These are phyloP conservation scores for Leptobrachium ailaonicum DNA, from an alignment of 2,113 vertebrate genomes.

Conservation along the genomic window DNA sequence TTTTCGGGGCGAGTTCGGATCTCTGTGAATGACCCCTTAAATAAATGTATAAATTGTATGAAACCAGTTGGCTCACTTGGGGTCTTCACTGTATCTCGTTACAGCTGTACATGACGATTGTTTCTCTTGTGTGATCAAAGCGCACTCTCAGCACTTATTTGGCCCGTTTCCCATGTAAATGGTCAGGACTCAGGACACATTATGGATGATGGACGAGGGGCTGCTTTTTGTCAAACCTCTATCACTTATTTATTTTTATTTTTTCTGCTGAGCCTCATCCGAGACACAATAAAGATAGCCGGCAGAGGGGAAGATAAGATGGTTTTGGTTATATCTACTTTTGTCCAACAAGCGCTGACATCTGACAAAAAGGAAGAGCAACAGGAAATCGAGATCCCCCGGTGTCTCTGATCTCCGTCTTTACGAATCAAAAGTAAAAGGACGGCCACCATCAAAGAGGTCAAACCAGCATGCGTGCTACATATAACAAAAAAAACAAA, in stretches of 20 bases:
- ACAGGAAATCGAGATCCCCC: constrained; percentile 41
- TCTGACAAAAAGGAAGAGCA: constrained; percentile 32
- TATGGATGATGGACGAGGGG: not conserved
- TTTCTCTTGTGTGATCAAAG: too few relatives aligned
- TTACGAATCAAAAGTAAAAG: constrained; percentile 7
- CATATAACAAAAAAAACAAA: too few relatives aligned
- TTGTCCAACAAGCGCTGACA: constrained; percentile 29
- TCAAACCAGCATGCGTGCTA: not conserved
- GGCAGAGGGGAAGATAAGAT: constrained; percentile 17
- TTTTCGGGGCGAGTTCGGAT: too few relatives aligned
- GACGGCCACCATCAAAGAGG: not conserved
- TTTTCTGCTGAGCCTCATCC: constrained; percentile 18
- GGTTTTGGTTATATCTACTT: constrained; percentile 28
- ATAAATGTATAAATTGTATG: too few relatives aligned
- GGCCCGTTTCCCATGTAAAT: too few relatives aligned
- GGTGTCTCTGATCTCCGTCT: constrained; percentile 23
- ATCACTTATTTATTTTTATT: constrained; percentile 34
- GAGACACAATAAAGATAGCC: constrained; percentile 31
- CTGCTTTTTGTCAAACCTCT: constrained; percentile 39
- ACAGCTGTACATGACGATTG: too few relatives aligned
- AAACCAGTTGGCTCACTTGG: too few relatives aligned
- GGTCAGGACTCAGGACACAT: too few relatives aligned
- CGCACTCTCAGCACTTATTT: too few relatives aligned
- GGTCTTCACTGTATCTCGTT: too few relatives aligned
- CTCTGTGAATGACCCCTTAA: too few relatives aligned